phyloP scores from a whole-genome alignment of 2,113 vertebrate genomes.

The Protobothrops flavoviridis region DNA sequence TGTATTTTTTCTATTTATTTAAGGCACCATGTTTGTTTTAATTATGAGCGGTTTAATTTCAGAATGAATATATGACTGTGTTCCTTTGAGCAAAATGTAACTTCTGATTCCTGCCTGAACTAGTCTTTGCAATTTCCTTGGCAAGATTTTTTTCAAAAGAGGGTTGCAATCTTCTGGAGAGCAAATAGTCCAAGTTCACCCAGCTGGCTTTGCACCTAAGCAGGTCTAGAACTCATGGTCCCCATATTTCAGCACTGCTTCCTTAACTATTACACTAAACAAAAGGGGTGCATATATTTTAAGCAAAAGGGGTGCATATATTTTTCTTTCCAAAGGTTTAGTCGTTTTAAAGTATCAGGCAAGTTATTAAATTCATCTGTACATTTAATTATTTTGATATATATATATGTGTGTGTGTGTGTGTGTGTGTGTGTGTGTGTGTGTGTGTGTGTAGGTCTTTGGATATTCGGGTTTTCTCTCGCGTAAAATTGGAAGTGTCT shows the following conservation, averaged over 20 bases:
- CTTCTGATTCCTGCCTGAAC: neutral
- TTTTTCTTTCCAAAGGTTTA: neutral
- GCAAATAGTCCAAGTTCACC: neutral
- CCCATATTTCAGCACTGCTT: neutral
- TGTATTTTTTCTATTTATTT: neutral
- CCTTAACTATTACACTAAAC: neutral
- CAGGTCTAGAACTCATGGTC: neutral
- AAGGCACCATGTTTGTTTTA: neutral
- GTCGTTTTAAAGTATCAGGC: too few species aligned
- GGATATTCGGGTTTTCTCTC: too few species aligned
- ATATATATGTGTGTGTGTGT: too few species aligned
- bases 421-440: too few species aligned
- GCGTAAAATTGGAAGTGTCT: too few species aligned
- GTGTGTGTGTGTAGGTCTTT: too few species aligned
- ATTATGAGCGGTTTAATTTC: neutral
- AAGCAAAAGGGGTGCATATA: neutral
- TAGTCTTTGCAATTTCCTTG: neutral
- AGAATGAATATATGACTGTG: neutral
- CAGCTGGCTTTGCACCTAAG: neutral
- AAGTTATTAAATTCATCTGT: neutral
- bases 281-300: neutral
- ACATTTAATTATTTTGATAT: neutral
- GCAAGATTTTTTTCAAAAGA: neutral
- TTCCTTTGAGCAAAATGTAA: neutral
- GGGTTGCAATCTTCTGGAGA: neutral